Evolutionary conservation across 1,140 invertebrate genomes (phyloP), one percentile per base, ranked within the genome.

Genomic region (Drosophila guanche): DNA sequence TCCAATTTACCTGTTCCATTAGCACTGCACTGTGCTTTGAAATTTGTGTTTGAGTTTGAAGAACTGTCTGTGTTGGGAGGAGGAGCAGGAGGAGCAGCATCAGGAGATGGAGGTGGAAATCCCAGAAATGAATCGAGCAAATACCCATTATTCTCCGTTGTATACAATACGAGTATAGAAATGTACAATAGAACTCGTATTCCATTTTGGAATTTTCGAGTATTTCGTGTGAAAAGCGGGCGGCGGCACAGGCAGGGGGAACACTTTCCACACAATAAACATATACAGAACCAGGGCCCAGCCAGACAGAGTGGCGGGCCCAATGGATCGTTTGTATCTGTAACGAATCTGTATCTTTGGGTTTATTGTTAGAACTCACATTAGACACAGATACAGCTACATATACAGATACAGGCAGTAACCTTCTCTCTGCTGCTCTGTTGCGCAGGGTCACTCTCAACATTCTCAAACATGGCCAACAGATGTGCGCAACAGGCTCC

Each of bases 401-500:
- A n/a, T n/a, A 20, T 20, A 33, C 43, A 54, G 37, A 57, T 27
- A 40, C 20, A 33, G 23, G 42, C 8, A 48, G 27, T 23, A 48
- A 56, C 51, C 66, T 65, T 68, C 63, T 41, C 47, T 33, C 4
- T 0, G 33, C 3, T 37, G 33, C 33, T 37, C 33, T 37, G 46
- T 54, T 23, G 40, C 62, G 40, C 62, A 66, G 73, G 59, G 59
- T 66, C 59, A 63, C 60, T 78, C 62, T 10, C 69, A 58, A 16
- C 37, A 52, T 37, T 37, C 33, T 37, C 57, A 67, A 73, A 73
- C 53, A 66, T 83, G 79, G 79, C 63, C 69, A 83, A 78, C 79
- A 83, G 79, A 83, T 83, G 79, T 83, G 74, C 79, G 63, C 79
- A 83, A 83, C 79, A 83, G 74, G 79, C 79, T 83, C 69, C 56